Evolutionary conservation across 2,113 vertebrate species (phyloP), one percentile per base, ranked within the genome.

Genomic region (Oenanthe melanoleuca): DNA sequence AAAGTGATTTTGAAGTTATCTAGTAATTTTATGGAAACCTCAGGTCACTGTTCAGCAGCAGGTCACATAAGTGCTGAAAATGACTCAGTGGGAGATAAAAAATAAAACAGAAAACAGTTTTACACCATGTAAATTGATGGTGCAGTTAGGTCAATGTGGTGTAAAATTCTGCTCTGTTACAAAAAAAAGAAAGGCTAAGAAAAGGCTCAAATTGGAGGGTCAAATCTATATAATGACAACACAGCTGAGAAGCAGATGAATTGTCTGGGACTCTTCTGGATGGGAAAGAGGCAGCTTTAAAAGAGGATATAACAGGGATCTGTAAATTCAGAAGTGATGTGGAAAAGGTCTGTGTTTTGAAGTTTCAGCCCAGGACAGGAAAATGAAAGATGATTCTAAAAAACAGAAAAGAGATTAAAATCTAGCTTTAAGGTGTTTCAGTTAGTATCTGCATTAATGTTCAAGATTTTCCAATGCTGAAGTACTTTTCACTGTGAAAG

Each of bases 401-500:
- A 91, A 82, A 4, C 3, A 60, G 49, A 55, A 61, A 33, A n/a
- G 21, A 59, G 11, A 55, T 9, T 6, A 71, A 82, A 65, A 19
- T 55, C 19, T 31, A 82, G 5, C 38, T 34, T 45, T 10, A 53
- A 52, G 29, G 20, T 57, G 37, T 66, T 93, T 86, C 65, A 14
- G 6, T 91, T 75, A 61, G 9, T 38, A 22, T 77, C 61, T 73
- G 40, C 37, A 56, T 59, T 73, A 70, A 61, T 24, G 24, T 61
- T 80, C 55, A 82, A 73, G 40, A 47, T 77, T 87, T 85, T 86
- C 52, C 45, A 86, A 2, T 28, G 33, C 52, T 34, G 8, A 82
- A 80, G 44, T 64, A 71, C 49, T 74, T 90, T 84, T 37, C 14
- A 42, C 67, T 79, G 78, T 74, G 25, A 64, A 92, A 94, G 57